Evolutionary conservation across 2,888 invertebrate species (phyloP).

Genomic region (Oxystoma pomonae): DNA sequence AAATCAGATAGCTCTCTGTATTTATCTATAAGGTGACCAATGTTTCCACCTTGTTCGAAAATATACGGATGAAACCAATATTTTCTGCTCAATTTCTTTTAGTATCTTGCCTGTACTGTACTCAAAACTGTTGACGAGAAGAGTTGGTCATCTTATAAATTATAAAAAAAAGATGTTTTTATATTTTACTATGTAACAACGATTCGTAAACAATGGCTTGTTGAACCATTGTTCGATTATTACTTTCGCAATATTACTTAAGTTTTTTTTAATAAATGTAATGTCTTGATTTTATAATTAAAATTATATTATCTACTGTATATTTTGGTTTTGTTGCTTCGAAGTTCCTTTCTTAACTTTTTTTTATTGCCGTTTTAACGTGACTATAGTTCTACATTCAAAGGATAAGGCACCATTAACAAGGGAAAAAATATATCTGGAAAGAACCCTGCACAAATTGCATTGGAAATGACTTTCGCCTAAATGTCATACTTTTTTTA

Average conservation of each 20-base stretch:
- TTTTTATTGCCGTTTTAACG: no score
- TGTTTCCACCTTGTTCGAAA: background rate
- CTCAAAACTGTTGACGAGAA: no score
- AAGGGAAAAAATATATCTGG: no score
- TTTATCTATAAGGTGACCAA: background rate
- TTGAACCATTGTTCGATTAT: constrained; percentile 20
- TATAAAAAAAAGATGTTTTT: constrained; percentile 25
- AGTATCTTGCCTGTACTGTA: background rate
- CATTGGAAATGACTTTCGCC: no score
- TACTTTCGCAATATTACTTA: constrained; percentile 42
- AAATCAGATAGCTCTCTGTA: background rate
- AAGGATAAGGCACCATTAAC: no score
- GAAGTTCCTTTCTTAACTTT: no score
- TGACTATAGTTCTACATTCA: no score
- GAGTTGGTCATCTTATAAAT: constrained; percentile 17
- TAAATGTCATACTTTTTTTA: no score
- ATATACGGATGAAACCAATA: background rate
- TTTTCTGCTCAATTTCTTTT: background rate
- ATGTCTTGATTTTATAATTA: constrained; percentile 41
- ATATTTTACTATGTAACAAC: constrained; percentile 35
- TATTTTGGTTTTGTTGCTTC: constrained; percentile 18
- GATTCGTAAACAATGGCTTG: constrained; percentile 26
- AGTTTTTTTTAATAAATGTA: constrained; percentile 42
- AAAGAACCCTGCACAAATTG: no score
- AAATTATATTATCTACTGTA: constrained; percentile 34